Base-by-base conservation (phyloP, 2,113 vertebrate genomes). In the Spermophilus dauricus region DNA sequence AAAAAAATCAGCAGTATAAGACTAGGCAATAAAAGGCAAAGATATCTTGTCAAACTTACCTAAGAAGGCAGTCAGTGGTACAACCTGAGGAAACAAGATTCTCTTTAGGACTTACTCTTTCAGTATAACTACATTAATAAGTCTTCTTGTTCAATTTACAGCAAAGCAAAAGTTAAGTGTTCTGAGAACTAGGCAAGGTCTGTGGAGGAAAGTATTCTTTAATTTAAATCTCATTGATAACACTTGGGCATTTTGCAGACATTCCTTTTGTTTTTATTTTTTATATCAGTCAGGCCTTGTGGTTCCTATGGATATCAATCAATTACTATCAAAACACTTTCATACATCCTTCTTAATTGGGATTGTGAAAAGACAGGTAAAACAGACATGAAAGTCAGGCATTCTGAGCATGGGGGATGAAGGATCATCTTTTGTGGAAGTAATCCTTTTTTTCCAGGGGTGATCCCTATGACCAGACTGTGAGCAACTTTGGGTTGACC, bases 341-440 rank as follows among this genome's bases (percentile, higher is more conserved):
- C n/a, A 39, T 58, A n/a, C 13, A 70, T 14, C 72, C 63, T 48
- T 86, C 48, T 78, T 48, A 99, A 98, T 0, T 75, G 24, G 45
- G 30, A 37, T 13, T 42, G 30, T 53, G 12, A 69, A n/a, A 81
- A 73, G 37, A 39, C 75, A 26, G 1, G 4, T 80, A 18, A 82
- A 95, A 67, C 8, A 42, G 20, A 65, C 17, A 77, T 20, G 53
- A 73, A 85, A 30, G 22, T 8, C 32, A 48, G 58, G 65, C 45
- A 91, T 75, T 53, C 77, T 26, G 18, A 51, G 67, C 18, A 4
- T 18, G 17, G 17, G 4, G 22, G 2, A 20, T n/a, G 42, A 2
- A 77, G 28, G 32, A 77, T 8, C 34, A 14, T 87, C 30, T 65
- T 82, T 28, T 72, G 4, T 16, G 32, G 30, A 17, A 63, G 37